A percentile compares a stretch with the other conserved stretches of the same genome.
phyloP scores from a whole-genome alignment of 2,797 vertebrate genomes.

The Crax fasciolata region DNA sequence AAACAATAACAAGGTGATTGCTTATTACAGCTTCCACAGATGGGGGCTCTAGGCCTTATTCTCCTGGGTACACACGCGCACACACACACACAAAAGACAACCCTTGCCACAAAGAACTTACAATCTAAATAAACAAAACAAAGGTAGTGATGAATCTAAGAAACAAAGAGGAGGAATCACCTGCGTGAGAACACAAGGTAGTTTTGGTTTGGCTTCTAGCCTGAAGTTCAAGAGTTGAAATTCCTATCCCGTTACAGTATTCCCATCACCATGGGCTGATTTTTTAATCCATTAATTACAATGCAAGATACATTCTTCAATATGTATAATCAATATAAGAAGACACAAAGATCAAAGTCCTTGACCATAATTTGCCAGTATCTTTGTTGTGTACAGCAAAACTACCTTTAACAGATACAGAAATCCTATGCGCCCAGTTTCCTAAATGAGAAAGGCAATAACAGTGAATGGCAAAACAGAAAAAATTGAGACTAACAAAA shows the following conservation, averaged over 20 bases:
- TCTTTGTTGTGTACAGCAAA: not conserved
- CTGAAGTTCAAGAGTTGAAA: not conserved
- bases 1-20: slow-evolving; percentile 64
- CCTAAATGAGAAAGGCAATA: not conserved
- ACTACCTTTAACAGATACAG: not conserved
- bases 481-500: not conserved
- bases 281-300: not conserved
- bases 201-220: slow-evolving; percentile 36
- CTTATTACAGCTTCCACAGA: slow-evolving; percentile 67
- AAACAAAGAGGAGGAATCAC: slow-evolving; percentile 52
- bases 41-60: slow-evolving; percentile 12
- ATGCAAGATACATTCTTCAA: not conserved
- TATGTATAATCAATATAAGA: not conserved
- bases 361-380: not conserved
- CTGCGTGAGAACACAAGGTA: not conserved
- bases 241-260: not conserved
- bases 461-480: not conserved
- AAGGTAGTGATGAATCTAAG: slow-evolving; percentile 35
- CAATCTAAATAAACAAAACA: slow-evolving; percentile 57
- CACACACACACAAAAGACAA: slow-evolving; percentile 8
- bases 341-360: not conserved
- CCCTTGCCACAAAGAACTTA: slow-evolving; percentile 58
- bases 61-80: slow-evolving; percentile 24
- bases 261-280: not conserved
- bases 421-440: not conserved